Conservation (phyloP, 2,113 vertebrate species). For the Turnix velox region DNA sequence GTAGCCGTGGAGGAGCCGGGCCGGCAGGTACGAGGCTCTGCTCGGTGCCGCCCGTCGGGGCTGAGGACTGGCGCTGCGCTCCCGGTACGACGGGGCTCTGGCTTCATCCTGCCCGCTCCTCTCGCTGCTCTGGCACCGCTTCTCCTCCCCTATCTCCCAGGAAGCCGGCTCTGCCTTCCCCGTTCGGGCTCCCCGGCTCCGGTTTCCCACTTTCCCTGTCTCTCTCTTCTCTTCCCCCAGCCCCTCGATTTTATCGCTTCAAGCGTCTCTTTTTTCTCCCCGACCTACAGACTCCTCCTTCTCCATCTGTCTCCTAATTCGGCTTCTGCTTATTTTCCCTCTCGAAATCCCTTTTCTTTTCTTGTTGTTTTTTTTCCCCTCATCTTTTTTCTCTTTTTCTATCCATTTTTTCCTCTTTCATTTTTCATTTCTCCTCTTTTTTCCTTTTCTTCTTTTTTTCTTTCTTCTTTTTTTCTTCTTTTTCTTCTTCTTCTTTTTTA, state of each 20-base stretch:
- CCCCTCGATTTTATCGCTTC: background rate
- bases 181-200: background rate
- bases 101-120: background rate
- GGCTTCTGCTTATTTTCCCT: background rate
- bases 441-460: accelerated
- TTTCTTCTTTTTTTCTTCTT: too few species aligned
- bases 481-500: accelerated
- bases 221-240: background rate
- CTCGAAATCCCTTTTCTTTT: background rate
- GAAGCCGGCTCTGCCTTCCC: background rate
- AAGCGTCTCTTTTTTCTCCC: background rate
- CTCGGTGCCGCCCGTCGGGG: background rate
- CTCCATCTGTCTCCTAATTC: slow-evolving; percentile 53
- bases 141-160: background rate
- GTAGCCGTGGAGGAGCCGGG: background rate
- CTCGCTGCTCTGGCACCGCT: background rate
- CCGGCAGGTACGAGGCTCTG: background rate
- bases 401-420: accelerated
- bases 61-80: background rate
- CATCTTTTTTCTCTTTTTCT: accelerated
- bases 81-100: background rate
- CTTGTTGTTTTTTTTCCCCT: background rate
- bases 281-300: slow-evolving; percentile 45
- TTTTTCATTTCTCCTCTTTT: accelerated
- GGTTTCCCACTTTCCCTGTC: background rate